Conservation (phyloP, 2,113 vertebrate genomes). For the Neogale vison region DNA sequence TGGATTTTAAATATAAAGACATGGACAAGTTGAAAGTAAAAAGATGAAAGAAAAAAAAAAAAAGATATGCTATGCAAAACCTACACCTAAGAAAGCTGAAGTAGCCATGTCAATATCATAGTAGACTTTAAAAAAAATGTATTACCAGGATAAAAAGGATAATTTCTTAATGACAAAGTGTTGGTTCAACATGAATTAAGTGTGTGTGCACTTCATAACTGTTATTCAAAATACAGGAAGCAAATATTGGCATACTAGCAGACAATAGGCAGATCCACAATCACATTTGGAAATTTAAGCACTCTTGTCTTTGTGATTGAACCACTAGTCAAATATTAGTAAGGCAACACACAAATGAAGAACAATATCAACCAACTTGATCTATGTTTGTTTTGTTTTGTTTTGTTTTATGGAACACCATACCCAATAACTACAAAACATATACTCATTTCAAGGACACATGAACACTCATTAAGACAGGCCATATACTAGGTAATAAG, state of each 20-base stretch:
- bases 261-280: not conserved
- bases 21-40: not conserved
- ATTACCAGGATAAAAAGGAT: not conserved
- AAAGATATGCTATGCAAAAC: not conserved
- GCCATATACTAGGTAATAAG: not conserved
- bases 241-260: not conserved
- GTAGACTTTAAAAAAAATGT: not conserved
- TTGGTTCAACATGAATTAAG: not conserved
- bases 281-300: not conserved
- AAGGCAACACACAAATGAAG: not conserved
- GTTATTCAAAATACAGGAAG: not conserved
- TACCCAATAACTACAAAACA: not conserved
- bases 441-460: not conserved
- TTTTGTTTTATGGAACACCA: not conserved
- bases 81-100: not conserved
- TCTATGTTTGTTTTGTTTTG: not conserved
- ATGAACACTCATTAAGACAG: not conserved
- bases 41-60: not conserved
- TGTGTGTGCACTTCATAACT: not conserved
- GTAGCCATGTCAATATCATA: not conserved
- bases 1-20: not conserved
- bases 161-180: not conserved
- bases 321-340: not conserved
- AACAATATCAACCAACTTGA: not conserved
- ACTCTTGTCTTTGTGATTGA: not conserved